Conservation (phyloP, 2,797 vertebrate genomes). For the Neoniphon sammara region DNA sequence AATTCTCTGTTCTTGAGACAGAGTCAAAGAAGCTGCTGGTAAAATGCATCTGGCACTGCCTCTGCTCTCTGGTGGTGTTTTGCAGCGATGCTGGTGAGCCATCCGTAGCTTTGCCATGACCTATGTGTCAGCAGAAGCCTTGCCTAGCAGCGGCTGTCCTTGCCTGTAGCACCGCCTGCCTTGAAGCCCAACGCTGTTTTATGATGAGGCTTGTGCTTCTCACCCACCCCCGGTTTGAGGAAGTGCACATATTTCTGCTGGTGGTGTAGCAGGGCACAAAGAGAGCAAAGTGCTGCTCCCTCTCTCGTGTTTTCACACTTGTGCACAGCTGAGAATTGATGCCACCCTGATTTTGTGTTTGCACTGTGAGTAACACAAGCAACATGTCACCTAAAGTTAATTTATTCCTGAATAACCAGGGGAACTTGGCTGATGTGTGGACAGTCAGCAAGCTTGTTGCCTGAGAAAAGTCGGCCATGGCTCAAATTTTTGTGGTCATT, state of each 20-base stretch:
- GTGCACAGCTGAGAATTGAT: conserved; percentile 37
- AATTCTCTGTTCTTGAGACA: conserved; percentile 13
- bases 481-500: conserved; percentile 45
- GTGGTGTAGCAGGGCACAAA: neutral
- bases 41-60: conserved; percentile 32
- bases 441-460: conserved; percentile 8
- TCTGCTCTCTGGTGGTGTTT: conserved; percentile 38
- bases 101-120: conserved; percentile 67
- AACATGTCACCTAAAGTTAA: conserved; percentile 52
- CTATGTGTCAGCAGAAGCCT: conserved; percentile 52
- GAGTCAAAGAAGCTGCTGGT: conserved; percentile 24
- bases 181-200: conserved; percentile 12
- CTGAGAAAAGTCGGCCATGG: conserved; percentile 53
- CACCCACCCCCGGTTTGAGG: conserved; percentile 15
- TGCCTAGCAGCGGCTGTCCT: conserved; percentile 52
- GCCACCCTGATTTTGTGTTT: conserved; percentile 46
- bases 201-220: conserved; percentile 25
- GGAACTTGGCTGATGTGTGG: conserved; percentile 29
- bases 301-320: conserved; percentile 2
- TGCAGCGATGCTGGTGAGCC: conserved; percentile 37
- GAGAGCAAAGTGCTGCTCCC: conserved; percentile 24
- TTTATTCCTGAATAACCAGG: conserved; percentile 53
- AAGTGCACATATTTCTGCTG: conserved; percentile 26
- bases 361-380: conserved; percentile 52
- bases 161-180: conserved; percentile 44